phyloP scores from a whole-genome alignment of 2,797 vertebrate species.

The Tadarida brasiliensis region DNA sequence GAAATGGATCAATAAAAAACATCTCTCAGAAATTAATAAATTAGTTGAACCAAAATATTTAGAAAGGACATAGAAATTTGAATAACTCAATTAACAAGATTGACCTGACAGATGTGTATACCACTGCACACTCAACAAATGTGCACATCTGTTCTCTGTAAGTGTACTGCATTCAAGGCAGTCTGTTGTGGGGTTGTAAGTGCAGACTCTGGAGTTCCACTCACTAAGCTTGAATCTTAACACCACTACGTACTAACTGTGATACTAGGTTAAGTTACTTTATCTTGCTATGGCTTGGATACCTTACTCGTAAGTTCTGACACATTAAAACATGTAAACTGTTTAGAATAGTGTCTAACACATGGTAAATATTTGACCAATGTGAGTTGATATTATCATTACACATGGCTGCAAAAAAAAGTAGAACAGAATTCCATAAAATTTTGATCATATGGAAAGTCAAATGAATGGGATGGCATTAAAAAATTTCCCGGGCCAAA shows the following conservation, averaged over 20 bases:
- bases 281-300: background rate
- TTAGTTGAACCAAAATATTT: conserved; percentile 6
- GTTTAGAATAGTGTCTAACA: background rate
- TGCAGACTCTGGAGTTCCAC: background rate
- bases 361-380: background rate
- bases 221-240: background rate
- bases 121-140: background rate
- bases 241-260: background rate
- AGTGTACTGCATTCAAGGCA: background rate
- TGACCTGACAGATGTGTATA: background rate
- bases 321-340: background rate
- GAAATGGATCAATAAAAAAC: background rate
- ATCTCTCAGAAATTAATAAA: background rate
- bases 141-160: background rate
- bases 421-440: background rate
- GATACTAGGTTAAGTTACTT: background rate
- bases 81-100: background rate
- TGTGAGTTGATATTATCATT: background rate
- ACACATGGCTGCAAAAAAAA: background rate
- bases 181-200: background rate
- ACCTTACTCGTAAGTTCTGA: conserved; percentile 2
- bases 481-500: background rate
- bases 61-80: background rate
- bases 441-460: background rate
- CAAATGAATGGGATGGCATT: background rate